These are phyloP conservation scores for Sitta europaea DNA, from an alignment of 2,113 vertebrate genomes.

Conservation along the genomic window DNA sequence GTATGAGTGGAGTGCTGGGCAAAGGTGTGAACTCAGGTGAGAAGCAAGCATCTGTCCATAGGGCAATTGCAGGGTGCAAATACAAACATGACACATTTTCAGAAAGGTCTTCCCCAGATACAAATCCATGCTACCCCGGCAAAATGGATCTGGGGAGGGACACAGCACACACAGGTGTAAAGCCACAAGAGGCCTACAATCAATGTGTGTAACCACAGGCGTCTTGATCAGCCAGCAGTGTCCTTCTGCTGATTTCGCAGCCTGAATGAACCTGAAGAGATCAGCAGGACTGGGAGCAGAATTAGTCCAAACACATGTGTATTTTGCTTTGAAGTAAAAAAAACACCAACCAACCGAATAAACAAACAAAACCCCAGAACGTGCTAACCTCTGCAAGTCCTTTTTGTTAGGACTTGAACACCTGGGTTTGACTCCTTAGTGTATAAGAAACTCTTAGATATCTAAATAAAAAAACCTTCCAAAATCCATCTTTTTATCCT, in stretches of 20 bases:
- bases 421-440: not conserved
- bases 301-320: not conserved
- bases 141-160: not conserved
- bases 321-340: not conserved
- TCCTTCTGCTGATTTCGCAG: not conserved
- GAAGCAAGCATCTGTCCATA: not conserved
- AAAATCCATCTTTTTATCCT: not conserved
- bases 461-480: not conserved
- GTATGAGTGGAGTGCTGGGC: not conserved
- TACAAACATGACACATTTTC: not conserved
- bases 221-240: not conserved
- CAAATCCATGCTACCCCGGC: rapidly evolving
- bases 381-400: not conserved
- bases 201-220: rapidly evolving
- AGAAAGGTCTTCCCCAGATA: not conserved
- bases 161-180: not conserved
- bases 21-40: not conserved
- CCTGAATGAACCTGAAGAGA: not conserved
- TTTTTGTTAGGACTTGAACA: not conserved
- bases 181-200: not conserved
- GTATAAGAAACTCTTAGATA: not conserved
- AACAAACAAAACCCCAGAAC: not conserved
- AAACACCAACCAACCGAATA: not conserved
- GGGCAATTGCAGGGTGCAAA: not conserved
- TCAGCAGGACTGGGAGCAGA: not conserved